Evolutionary conservation across 1,140 invertebrate genomes (phyloP), one percentile per base, ranked within the genome.

Genomic region (Pseudomyrmex dendroicus): DNA sequence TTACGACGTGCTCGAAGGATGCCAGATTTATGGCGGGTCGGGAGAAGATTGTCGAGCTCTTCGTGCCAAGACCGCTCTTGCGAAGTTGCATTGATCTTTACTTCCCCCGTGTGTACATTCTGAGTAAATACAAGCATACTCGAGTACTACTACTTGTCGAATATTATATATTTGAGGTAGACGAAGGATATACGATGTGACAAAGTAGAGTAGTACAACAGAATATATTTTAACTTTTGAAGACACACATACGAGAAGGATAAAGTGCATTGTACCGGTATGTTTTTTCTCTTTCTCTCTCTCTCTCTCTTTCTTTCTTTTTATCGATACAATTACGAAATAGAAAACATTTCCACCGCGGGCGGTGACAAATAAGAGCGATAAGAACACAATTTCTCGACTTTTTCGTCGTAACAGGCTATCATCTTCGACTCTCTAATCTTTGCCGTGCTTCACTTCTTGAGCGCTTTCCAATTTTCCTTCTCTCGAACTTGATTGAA

Each of bases 401-500:
- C 15, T 44, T 77, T 0, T 3, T n/a, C 20, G 73, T 35, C 35
- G 35, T 83, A 83, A 78, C 56, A 67, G 35, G 25, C 63, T 77
- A 67, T 83, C 73, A 78, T 83, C 73, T 67, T 77, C n/a, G 22
- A 64, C 44, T 50, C 63, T 77, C 54, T 78, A 78, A 83, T 83
- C 82, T 68, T 10, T 46, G 56, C 8, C 22, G 35, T 66, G 48
- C 56, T 61, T 78, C 73, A 22, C 61, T 59, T 48, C 20, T 52
- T 22, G 63, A 83, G 52, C 48, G 56, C 46, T 83, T 78, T 83
- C 73, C 73, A 78, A 78, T 78, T 78, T 68, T 83, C 62, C 56
- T 50, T 52, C 56, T 17, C 63, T 68, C 73, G 73, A 52, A 15
- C 22, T 54, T 66, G 63, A 78, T 66, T 68, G 73, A 78, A 78